phyloP scores from a whole-genome alignment of 2,888 invertebrate species.

The Aethes cnicana region DNA sequence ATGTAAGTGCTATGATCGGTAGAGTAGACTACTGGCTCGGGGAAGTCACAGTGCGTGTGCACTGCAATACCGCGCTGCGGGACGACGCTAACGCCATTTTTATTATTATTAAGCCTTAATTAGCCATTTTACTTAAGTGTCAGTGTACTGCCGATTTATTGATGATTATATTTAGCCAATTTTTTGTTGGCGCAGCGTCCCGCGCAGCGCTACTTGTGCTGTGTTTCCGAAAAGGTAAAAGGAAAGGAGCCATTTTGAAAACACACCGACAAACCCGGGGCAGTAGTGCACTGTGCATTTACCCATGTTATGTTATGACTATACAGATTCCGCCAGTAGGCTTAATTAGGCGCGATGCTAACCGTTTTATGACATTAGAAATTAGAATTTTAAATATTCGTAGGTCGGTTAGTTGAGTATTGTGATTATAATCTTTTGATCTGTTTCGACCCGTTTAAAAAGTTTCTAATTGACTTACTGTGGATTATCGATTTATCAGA shows the following conservation, averaged over 20 bases:
- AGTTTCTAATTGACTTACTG: constrained; percentile 70
- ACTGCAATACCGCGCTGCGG: constrained; percentile 66
- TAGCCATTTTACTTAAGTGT: constrained; percentile 43
- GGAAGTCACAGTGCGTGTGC: constrained; percentile 66
- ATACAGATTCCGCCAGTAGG: constrained; percentile 62
- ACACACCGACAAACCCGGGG: constrained; percentile 87
- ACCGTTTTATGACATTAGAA: constrained; percentile 62
- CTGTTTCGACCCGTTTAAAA: constrained; percentile 64
- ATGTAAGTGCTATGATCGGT: constrained; percentile 67
- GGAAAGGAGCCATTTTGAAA: constrained; percentile 95
- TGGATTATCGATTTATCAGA: constrained; percentile 73
- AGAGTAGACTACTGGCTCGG: constrained; percentile 70
- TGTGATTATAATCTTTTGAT: constrained; percentile 73
- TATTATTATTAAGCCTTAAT: constrained; percentile 36
- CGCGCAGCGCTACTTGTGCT: constrained; percentile 87
- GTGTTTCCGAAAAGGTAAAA: constrained; percentile 92
- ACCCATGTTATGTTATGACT: constrained; percentile 47
- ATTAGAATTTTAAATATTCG: constrained; percentile 58
- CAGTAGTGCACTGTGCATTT: constrained; percentile 76
- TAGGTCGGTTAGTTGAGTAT: constrained; percentile 69
- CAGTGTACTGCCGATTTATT: constrained; percentile 45
- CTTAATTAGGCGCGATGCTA: constrained; percentile 60
- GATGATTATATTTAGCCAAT: constrained; percentile 40
- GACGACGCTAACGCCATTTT: constrained; percentile 40
- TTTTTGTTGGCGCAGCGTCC: constrained; percentile 42